Conservation (phyloP, 1,140 invertebrate species). For the Drosophila willistoni region DNA sequence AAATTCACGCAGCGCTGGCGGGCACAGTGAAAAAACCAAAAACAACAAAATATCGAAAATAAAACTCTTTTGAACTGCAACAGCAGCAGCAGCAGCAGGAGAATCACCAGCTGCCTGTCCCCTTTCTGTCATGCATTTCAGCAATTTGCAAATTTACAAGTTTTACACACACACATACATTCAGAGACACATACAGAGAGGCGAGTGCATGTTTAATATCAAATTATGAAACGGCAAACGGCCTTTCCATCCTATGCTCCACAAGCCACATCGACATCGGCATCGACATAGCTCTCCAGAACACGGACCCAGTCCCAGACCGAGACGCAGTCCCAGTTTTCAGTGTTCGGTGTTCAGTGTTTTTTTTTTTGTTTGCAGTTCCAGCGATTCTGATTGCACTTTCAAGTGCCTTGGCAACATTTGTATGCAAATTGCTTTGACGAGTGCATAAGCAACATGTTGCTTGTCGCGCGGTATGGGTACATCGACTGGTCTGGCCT, state of each 20-base stretch:
- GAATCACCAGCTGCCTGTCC: slow-evolving; percentile 34
- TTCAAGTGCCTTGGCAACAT: slow-evolving; percentile 77
- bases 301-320: background rate
- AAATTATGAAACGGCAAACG: slow-evolving; percentile 72
- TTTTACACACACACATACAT: slow-evolving; percentile 36
- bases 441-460: slow-evolving; percentile 77
- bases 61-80: slow-evolving; percentile 40
- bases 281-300: background rate
- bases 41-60: background rate
- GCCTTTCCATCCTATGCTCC: slow-evolving; percentile 36
- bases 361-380: background rate
- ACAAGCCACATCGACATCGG: background rate
- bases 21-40: slow-evolving; percentile 21
- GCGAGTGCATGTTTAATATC: slow-evolving; percentile 74
- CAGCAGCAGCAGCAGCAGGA: slow-evolving; percentile 8
- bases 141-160: slow-evolving; percentile 81
- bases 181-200: background rate
- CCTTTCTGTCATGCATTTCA: slow-evolving; percentile 69
- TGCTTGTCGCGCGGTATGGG: slow-evolving; percentile 40
- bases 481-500: slow-evolving; percentile 34
- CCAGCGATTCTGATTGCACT: slow-evolving; percentile 64
- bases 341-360: background rate
- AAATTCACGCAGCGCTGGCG: slow-evolving; percentile 52
- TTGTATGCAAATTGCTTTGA: slow-evolving; percentile 76
- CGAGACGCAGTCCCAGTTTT: background rate